Percentiles rank a stretch among this genome's conserved stretches.
Conservation (phyloP, 2,113 vertebrate genomes). For the Clinocottus analis region DNA sequence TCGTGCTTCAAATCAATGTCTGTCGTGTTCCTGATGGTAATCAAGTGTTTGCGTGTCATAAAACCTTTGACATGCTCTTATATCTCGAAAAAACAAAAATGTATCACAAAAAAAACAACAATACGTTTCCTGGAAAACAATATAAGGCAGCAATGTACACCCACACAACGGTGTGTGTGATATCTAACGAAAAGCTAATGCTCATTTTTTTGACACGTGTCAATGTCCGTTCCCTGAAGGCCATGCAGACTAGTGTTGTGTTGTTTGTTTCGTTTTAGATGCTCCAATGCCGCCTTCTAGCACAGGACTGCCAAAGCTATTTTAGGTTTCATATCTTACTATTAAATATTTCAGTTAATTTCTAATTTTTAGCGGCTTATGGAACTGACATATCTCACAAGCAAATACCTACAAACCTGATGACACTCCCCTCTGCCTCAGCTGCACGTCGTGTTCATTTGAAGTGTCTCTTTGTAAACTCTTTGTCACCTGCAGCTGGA, state of each 20-base stretch:
- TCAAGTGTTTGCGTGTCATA: not conserved
- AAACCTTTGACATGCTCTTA: not conserved
- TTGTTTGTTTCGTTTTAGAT: no score
- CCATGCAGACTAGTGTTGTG: no score
- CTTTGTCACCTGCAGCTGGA: no score
- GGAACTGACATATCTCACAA: not conserved
- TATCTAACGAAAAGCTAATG: not conserved
- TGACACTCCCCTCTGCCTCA: no score
- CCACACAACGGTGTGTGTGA: not conserved
- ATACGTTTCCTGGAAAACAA: not conserved
- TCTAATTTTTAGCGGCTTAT: not conserved
- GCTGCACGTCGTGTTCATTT: no score
- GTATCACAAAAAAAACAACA: no score
- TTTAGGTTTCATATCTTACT: no score
- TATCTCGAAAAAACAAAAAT: no score
- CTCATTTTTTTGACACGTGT: not conserved
- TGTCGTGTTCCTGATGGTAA: not conserved
- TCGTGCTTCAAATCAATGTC: constrained; percentile 4
- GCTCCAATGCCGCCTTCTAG: not conserved
- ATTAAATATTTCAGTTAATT: not conserved
- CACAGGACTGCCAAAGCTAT: not conserved
- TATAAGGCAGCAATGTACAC: not conserved
- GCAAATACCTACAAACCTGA: no score
- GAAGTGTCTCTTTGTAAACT: no score
- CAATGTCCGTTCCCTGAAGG: not conserved